Evolutionary conservation across 2,113 vertebrate species (phyloP), one percentile per base, ranked within the genome.

Genomic region (Phyllopteryx taeniolatus): DNA sequence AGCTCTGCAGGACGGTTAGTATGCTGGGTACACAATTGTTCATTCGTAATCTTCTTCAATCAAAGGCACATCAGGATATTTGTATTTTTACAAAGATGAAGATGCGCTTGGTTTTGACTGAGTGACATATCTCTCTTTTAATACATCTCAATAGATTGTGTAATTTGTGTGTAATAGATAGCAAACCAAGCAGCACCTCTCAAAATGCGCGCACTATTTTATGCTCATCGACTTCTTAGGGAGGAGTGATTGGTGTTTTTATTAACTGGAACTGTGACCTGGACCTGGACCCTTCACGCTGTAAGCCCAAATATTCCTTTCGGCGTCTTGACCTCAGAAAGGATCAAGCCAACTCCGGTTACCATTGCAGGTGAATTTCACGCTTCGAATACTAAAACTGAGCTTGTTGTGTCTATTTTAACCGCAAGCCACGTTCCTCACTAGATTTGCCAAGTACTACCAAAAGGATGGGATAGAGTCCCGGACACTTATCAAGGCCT

Each of bases 401-500:
- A 47, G 5, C 0, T n/a, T 12, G 0, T 22, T 57, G 53, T 57
- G 51, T 54, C 9, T 3, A 17, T 31, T 68, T 68, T 68, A 22
- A 65, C 49, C 14, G 9, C 39, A 42, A 57, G 35, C 15, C 5
- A 20, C 57, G 11, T 42, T 39, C 7, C 31, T 66, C n/a, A 31
- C 12, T 71, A 94, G 94, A 83, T 96, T 95, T 86, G 95, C 95
- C 14, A 97, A 95, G 79, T 95, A 95, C 69, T 96, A 95, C 82
- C 79, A 63, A 51, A 82, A 83, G 42, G 87, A 95, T 0, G 91
- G 93, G 12, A 90, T 85, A 9, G 90, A 93, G 79, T 90, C 88
- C 10, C 92, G 96, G 42, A 94, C 93, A 0, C 92, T 96, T 35
- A 92, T 95, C 73, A 96, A 95, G 62, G 96, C 95, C 35, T 95